Evolutionary conservation across 2,888 invertebrate genomes (phyloP).

Genomic region (Chrysotoxum bicinctum): DNA sequence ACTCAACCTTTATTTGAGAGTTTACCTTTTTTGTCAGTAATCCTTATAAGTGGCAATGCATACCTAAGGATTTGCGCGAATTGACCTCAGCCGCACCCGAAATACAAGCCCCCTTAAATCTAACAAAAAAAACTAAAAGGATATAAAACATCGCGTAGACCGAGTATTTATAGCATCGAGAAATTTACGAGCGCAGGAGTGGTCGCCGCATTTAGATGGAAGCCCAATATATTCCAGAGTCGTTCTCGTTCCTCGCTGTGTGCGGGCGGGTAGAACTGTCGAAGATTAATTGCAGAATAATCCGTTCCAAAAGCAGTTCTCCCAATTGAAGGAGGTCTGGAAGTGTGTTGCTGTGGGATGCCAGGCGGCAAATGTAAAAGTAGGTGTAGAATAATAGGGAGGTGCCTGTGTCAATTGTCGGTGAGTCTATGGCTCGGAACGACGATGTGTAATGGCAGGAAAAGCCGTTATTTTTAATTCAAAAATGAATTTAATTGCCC

Average conservation of each 20-base stretch:
- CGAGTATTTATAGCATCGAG: slow-evolving; percentile 35
- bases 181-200: slow-evolving; percentile 64
- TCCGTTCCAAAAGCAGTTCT: slow-evolving; percentile 50
- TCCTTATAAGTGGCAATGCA: neutral
- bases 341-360: neutral
- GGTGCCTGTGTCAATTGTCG: slow-evolving; percentile 36
- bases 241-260: slow-evolving; percentile 1
- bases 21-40: neutral
- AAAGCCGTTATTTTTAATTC: slow-evolving; percentile 69
- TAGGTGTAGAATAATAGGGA: slow-evolving; percentile 14
- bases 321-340: slow-evolving; percentile 14
- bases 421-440: slow-evolving; percentile 34
- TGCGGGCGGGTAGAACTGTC: slow-evolving; percentile 32
- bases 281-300: slow-evolving; percentile 69
- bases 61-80: neutral
- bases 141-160: slow-evolving; percentile 48
- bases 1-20: neutral
- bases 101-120: neutral
- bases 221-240: slow-evolving; percentile 46
- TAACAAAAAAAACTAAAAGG: slow-evolving; percentile 12
- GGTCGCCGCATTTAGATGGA: slow-evolving; percentile 42
- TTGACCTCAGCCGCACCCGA: slow-evolving; percentile 11
- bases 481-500: slow-evolving; percentile 70
- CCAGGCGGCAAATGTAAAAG: neutral
- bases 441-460: slow-evolving; percentile 60